Evolutionary conservation across 2,797 vertebrate genomes (phyloP).

Genomic region (Schizopygopsis pylzovi): DNA sequence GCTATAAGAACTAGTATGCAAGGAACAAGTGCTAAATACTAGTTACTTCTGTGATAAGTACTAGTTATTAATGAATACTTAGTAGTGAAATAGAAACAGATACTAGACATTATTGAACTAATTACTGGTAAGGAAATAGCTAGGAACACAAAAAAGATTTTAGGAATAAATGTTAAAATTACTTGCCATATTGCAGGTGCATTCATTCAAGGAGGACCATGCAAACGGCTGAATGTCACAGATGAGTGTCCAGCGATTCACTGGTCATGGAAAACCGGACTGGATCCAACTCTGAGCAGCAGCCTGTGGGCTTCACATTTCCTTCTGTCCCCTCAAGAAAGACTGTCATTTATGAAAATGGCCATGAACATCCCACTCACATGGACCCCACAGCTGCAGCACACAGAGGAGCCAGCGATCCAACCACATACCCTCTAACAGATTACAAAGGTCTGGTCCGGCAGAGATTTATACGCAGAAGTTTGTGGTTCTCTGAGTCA

Average conservation of each 20-base stretch:
- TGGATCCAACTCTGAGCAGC: slow-evolving; percentile 75
- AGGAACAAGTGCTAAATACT: not conserved
- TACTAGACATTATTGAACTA: not conserved
- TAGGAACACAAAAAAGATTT: not conserved
- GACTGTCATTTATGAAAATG: slow-evolving; percentile 74
- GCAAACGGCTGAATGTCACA: slow-evolving; percentile 72
- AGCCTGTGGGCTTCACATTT: slow-evolving; percentile 73
- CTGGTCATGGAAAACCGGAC: slow-evolving; percentile 82
- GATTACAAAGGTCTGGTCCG: slow-evolving; percentile 81
- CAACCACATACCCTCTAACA: slow-evolving; percentile 74
- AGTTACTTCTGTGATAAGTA: not conserved
- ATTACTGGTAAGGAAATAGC: not conserved
- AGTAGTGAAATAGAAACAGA: not conserved
- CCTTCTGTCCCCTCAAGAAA: slow-evolving; percentile 75
- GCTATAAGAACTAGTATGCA: not conserved
- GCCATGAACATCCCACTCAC: slow-evolving; percentile 74
- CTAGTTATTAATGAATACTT: not conserved
- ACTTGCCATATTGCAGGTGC: slow-evolving; percentile 72
- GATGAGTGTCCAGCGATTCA: slow-evolving; percentile 67
- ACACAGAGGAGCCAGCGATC: slow-evolving; percentile 78
- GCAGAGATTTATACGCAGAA: slow-evolving; percentile 91
- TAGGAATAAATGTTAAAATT: not conserved
- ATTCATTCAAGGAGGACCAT: slow-evolving; percentile 71
- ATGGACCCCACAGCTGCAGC: slow-evolving; percentile 70
- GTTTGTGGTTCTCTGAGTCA: slow-evolving; percentile 89